phyloP scores from a whole-genome alignment of 2,888 invertebrate genomes.

The Athetis lepigone region DNA sequence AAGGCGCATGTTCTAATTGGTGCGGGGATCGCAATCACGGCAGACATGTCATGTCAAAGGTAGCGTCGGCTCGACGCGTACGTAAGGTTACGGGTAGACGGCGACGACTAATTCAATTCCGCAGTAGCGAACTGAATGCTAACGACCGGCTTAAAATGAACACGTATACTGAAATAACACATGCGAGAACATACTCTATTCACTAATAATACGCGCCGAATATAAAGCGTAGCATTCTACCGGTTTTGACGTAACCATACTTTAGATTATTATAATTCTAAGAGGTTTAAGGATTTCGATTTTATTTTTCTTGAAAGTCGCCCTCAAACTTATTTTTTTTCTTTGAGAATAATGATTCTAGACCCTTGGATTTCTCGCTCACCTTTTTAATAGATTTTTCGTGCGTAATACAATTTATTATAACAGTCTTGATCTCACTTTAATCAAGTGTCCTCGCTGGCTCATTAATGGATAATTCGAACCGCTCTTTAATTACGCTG shows the following conservation, averaged over 20 bases:
- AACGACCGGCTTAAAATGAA: conserved; percentile 71
- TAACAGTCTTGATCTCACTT: conserved; percentile 55
- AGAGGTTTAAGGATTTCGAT: conserved; percentile 36
- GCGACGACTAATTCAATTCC: conserved; percentile 74
- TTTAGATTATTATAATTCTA: conserved; percentile 44
- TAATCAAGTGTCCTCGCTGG: conserved; percentile 62
- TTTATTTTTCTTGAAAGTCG: conserved; percentile 50
- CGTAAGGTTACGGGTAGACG: conserved; percentile 68
- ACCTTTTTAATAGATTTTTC: conserved; percentile 47
- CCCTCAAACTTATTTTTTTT: conserved; percentile 40
- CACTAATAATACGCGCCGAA: conserved; percentile 59
- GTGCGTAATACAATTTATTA: conserved; percentile 61
- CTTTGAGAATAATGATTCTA: conserved; percentile 32
- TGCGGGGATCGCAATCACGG: conserved; percentile 62
- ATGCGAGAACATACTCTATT: conserved; percentile 60
- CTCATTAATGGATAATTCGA: conserved; percentile 62
- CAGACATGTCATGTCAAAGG: conserved; percentile 62
- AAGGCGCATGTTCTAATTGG: conserved; percentile 57
- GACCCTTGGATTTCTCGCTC: conserved; percentile 40
- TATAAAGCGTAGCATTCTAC: conserved; percentile 45
- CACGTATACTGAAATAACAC: conserved; percentile 69
- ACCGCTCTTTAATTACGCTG: conserved; percentile 63
- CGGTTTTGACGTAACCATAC: conserved; percentile 31
- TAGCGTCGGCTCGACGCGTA: conserved; percentile 56
- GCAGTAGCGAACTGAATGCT: conserved; percentile 72